Conservation (phyloP, 2,888 invertebrate species). For the Crematogaster levior region DNA sequence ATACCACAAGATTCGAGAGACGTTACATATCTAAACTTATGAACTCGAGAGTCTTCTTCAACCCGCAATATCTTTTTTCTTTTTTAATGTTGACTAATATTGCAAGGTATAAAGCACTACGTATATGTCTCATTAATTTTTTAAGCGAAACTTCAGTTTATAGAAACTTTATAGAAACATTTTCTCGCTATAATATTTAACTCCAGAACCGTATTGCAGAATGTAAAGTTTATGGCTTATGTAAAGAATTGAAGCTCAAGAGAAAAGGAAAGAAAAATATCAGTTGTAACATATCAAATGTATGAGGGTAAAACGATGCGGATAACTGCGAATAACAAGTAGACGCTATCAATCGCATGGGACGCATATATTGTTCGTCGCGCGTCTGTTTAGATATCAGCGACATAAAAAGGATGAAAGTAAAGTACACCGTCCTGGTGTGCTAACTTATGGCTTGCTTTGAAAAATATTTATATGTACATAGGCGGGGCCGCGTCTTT, state of each 20-base stretch:
- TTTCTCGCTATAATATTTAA: neutral
- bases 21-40: neutral
- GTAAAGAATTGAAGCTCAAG: neutral
- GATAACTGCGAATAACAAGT: conserved; percentile 34
- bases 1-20: neutral
- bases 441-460: conserved; percentile 41
- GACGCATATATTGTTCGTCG: neutral
- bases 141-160: neutral
- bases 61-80: neutral
- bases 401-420: conserved; percentile 23
- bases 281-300: neutral
- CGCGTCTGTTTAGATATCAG: conserved; percentile 37
- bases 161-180: neutral
- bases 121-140: neutral
- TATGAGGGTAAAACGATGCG: conserved; percentile 7
- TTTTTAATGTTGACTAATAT: neutral
- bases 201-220: neutral
- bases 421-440: conserved; percentile 42
- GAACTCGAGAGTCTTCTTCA: neutral
- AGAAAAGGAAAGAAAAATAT: neutral
- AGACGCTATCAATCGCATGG: conserved; percentile 52
- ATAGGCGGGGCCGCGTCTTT: conserved; percentile 34
- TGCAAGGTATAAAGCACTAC: neutral
- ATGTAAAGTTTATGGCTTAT: neutral
- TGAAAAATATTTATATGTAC: conserved; percentile 43